Base-by-base conservation (phyloP, 2,888 invertebrate species). In the Xanthorhoe spadicearia region DNA sequence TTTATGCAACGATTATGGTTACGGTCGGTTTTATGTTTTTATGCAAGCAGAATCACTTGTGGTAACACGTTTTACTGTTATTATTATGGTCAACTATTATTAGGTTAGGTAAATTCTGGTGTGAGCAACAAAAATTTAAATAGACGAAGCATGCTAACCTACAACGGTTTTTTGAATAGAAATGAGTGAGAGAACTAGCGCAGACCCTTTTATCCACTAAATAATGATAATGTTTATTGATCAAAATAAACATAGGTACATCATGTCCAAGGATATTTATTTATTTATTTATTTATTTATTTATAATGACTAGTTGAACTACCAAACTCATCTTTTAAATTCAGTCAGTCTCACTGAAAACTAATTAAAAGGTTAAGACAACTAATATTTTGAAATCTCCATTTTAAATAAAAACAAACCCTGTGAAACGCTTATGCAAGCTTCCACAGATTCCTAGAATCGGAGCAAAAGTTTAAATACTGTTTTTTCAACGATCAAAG, bases 1-100 rank as follows among this genome's bases (percentile, higher is more conserved):
- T 77, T 78, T 81, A 78, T 80, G 76, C 80, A 83, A 80, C 77
- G 61, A 73, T 59, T 61, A 73, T 74, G 74, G 61, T 78, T 74
- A 75, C 72, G 76, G 72, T 53, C 18, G 62, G 66, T 76, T 75
- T 71, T 74, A 50, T 77, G 73, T 70, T 74, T 74, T 72, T 58
- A 54, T 64, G 57, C 64, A 71, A 71, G 73, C 67, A 78, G 72
- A 80, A 76, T 74, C 77, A 78, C 78, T 72, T 79, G 76, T 71
- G 72, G 69, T 63, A 72, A 74, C 54, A 74, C 67, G 43, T 70
- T 69, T 74, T 72, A 32, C 32, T 64, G 56, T 66, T 66, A 69
- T 56, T 58, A 50, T 57, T 19, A 56, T 50, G 35, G 19, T 17
- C 15, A 10, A 49, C 54, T 55, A 61, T 52, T 52, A 55, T 28